Conservation (phyloP, 2,797 vertebrate species). For the Notolepis coatsorum region DNA sequence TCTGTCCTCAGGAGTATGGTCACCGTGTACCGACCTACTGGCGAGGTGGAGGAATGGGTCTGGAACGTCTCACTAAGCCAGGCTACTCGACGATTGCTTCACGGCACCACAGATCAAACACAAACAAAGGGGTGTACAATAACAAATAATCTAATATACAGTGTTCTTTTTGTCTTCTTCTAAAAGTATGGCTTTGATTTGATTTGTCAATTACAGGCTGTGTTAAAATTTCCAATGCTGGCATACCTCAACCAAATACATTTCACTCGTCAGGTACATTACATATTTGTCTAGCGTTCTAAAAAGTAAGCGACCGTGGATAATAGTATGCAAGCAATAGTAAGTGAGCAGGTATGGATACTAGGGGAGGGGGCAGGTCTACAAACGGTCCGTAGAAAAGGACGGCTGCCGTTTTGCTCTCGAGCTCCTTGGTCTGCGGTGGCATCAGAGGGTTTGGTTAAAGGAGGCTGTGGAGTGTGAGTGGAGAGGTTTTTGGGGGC, state of each 20-base stretch:
- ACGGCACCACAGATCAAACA: constrained; percentile 41
- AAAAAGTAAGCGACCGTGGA: not conserved
- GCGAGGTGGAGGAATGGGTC: not conserved
- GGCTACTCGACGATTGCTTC: constrained; percentile 26
- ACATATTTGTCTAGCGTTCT: constrained; percentile 44
- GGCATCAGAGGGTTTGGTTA: constrained; percentile 43
- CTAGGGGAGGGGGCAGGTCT: constrained; percentile 48
- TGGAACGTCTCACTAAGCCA: constrained; percentile 4
- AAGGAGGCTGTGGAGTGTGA: constrained; percentile 40
- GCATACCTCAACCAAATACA: constrained; percentile 46
- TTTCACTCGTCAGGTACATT: constrained; percentile 48
- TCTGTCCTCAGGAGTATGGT: constrained; percentile 4
- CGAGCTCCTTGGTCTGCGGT: constrained; percentile 31
- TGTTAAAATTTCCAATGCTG: constrained; percentile 43
- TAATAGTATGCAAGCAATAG: constrained; percentile 19
- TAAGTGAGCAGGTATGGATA: constrained; percentile 49
- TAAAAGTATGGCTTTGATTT: constrained; percentile 78
- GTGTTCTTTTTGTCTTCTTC: constrained; percentile 50
- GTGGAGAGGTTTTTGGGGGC: too few species aligned
- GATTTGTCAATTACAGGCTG: constrained; percentile 65
- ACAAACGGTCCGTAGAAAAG: constrained; percentile 55
- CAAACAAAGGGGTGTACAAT: constrained; percentile 49
- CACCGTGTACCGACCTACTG: not conserved
- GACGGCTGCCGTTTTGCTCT: constrained; percentile 24
- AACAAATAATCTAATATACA: constrained; percentile 57